Base-by-base conservation (phyloP, 92 coral and sea anemone genomes). In the Palythoa grandis region DNA sequence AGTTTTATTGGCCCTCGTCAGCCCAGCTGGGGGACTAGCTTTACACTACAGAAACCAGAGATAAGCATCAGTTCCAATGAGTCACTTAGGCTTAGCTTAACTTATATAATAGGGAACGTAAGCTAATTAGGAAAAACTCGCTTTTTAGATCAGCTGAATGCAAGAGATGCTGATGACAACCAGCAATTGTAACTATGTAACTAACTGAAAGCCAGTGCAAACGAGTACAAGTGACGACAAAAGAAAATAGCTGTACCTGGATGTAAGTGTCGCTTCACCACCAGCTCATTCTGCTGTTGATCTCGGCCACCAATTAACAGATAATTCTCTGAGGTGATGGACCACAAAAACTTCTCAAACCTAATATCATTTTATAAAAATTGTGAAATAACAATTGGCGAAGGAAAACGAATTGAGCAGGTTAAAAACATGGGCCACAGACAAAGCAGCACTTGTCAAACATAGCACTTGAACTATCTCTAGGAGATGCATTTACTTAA, bases 321-420 rank as follows among this genome's bases (percentile, higher is more conserved):
- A 72, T 93, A 96, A 85, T 96, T 96, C 88, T 96, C 99, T 3
- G 99, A 92, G 61, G 95, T 96, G 82, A 96, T 90, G 50, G 93
- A 96, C 98, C 98, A 96, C 39, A 91, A 87, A 70, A 96, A 96
- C 88, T 96, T 96, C 82, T 96, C 99, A 86, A 96, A 96, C 98
- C 98, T 95, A 43, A 6, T 37, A 69, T 53, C 40, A 52, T 52
- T 29, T 29, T 29, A 10, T 9, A 71, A 24, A 82, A 24, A 66
- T 43, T 58, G 65, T 11, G 40, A 0, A 69, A 14, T 16, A 69
- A 9, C 9, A 15, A 37, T 2, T 69, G 43, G 24, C 8, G 10
- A 69, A 10, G 19, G 25, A 25, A 69, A 67, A 24, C 23, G 12
- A 22, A 11, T 67, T 14, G 24, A 15, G 7, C 69, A 63, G 69